Conservation (phyloP, 2,888 invertebrate genomes). For the Nezara viridula region DNA sequence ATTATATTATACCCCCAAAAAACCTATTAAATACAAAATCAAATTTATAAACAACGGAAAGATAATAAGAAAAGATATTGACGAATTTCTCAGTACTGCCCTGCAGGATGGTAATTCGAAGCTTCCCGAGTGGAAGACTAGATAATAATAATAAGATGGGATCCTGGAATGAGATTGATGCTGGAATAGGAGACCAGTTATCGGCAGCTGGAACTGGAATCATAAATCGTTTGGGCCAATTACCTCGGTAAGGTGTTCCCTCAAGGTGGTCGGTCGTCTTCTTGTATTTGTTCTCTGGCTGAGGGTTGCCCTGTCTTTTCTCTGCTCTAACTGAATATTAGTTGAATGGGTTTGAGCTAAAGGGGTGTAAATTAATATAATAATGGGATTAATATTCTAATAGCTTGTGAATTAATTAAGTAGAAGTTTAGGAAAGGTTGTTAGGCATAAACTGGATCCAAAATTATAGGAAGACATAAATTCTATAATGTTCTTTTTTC, state of each 20-base stretch:
- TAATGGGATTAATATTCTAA: too few species aligned
- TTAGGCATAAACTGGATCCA: too few species aligned
- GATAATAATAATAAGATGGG: slow-evolving; percentile 30
- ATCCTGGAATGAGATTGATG: slow-evolving; percentile 36
- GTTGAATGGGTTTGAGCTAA: not conserved
- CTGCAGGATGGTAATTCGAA: not conserved
- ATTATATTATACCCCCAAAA: not conserved
- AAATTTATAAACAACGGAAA: not conserved
- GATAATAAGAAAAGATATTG: not conserved
- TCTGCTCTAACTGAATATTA: not conserved
- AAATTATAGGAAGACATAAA: too few species aligned
- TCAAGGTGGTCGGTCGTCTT: not conserved
- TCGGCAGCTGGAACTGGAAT: slow-evolving; percentile 8
- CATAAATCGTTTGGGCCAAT: slow-evolving; percentile 34
- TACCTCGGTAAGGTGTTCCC: not conserved
- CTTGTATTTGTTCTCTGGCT: not conserved
- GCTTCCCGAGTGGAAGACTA: not conserved
- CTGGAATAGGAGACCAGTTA: slow-evolving; percentile 24
- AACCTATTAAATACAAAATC: not conserved
- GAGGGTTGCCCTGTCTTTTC: not conserved
- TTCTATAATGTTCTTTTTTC: too few species aligned
- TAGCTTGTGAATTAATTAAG: too few species aligned
- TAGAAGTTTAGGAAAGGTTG: too few species aligned
- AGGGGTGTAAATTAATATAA: too few species aligned
- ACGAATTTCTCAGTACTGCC: not conserved